These are phyloP conservation scores for Macquaria australasica DNA, from an alignment of 2,113 vertebrate species.

Conservation along the genomic window DNA sequence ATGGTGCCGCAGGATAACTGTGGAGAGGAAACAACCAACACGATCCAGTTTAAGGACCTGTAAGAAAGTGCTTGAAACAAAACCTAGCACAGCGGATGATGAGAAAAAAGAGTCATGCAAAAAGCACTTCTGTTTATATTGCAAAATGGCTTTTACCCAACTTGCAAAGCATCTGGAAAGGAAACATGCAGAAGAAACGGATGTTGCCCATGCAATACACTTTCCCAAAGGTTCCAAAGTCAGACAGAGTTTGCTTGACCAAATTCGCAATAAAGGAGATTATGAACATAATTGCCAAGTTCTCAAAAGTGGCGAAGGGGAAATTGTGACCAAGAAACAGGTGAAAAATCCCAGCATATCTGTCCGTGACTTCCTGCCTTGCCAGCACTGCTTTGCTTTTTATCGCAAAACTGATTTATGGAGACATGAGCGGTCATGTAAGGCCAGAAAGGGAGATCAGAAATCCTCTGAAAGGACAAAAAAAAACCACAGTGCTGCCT, in stretches of 20 bases:
- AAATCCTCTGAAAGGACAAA: slow-evolving; percentile 46
- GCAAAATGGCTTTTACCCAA: slow-evolving; percentile 72
- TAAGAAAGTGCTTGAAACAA: slow-evolving; percentile 56
- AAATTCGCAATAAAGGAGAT: slow-evolving; percentile 77
- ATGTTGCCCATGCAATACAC: slow-evolving; percentile 75
- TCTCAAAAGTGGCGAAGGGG: slow-evolving; percentile 67
- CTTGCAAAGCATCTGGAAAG: slow-evolving; percentile 78
- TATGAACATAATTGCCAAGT: slow-evolving; percentile 73
- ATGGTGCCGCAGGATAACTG: slow-evolving; percentile 6
- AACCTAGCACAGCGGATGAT: background rate
- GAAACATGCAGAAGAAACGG: slow-evolving; percentile 71
- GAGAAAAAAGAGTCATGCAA: slow-evolving; percentile 59
- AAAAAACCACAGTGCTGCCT: slow-evolving; percentile 27
- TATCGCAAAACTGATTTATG: slow-evolving; percentile 78
- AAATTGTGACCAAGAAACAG: slow-evolving; percentile 67
- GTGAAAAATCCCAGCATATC: slow-evolving; percentile 54
- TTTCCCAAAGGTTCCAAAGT: slow-evolving; percentile 79
- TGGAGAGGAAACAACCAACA: slow-evolving; percentile 47
- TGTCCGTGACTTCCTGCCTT: slow-evolving; percentile 76
- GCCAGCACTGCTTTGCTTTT: slow-evolving; percentile 79
- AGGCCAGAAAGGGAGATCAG: slow-evolving; percentile 66
- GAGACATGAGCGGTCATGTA: slow-evolving; percentile 77
- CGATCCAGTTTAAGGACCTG: slow-evolving; percentile 61
- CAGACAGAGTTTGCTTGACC: slow-evolving; percentile 71
- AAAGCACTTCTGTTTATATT: slow-evolving; percentile 79